Evolutionary conservation across 2,888 invertebrate species (phyloP), one percentile per base, ranked within the genome.

Genomic region (Ceriagrion tenellum): DNA sequence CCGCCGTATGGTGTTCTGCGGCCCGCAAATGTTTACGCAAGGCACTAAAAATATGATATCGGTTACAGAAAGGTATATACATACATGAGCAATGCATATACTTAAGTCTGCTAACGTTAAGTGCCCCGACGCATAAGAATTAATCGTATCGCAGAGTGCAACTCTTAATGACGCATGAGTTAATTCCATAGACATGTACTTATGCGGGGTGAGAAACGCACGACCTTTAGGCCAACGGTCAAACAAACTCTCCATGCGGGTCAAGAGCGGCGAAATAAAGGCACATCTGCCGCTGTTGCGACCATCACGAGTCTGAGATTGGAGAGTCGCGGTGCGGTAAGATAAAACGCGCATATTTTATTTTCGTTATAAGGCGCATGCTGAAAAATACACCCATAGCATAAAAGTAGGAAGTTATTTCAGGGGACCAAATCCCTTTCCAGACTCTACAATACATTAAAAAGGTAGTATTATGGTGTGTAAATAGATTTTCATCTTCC

Each of bases 1-100:
- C 81, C 81, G 81, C 81, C 35, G 81, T 81, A 81, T 81, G 35
- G 81, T 81, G 81, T 81, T 81, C 81, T n/a, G 35, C 81, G 81
- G 12, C 81, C 81, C 81, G 81, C 81, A 81, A 81, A 81, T 35
- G 35, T 35, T 81, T 35, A 35, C 35, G 81, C 81, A 81, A 81
- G 35, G 16, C 35, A 81, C 30, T 35, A 81, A 26, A 81, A 81
- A 35, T 81, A 81, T 35, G 81, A 16, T 30, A 81, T 81, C 74
- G 6, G 18, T 81, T 81, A 81, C 30, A 81, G 35, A 1, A 18
- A 81, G 12, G 30, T 35, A n/a, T n/a, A n/a, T n/a, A n/a, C n/a
- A n/a, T n/a, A 47, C 47, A 69, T 59, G 69, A n/a, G n/a, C 69
- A n/a, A 69, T 12, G 6, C 26, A 13, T 13, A n/a, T 8, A n/a